phyloP scores from a whole-genome alignment of 2,113 vertebrate genomes.

The Pipa parva region DNA sequence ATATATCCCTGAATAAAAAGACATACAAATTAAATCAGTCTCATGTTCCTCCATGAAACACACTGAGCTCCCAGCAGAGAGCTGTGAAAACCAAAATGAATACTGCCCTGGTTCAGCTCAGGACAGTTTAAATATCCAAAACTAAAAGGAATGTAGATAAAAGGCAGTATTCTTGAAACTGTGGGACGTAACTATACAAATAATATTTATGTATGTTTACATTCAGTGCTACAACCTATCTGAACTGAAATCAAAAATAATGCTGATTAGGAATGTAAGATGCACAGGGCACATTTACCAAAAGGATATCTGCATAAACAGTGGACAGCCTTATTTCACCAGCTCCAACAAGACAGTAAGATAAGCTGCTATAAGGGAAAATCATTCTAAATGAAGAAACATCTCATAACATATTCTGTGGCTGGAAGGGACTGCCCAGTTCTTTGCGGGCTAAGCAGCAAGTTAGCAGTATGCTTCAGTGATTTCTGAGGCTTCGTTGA shows the following conservation, averaged over 20 bases:
- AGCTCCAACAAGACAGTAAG: background rate
- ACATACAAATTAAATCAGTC: too few species aligned
- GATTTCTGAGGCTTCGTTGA: background rate
- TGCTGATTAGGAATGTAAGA: background rate
- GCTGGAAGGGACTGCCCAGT: background rate
- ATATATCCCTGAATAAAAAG: too few species aligned
- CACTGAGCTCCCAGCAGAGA: too few species aligned
- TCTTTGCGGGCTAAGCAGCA: background rate
- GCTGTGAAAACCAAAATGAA: too few species aligned
- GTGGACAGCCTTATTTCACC: too few species aligned
- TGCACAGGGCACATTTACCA: background rate
- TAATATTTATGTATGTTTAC: too few species aligned
- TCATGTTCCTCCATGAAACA: too few species aligned
- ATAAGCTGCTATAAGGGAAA: background rate
- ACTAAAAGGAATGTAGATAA: background rate
- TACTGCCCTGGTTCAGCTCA: background rate
- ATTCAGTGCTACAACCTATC: too few species aligned
- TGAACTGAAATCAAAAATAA: background rate
- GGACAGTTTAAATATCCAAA: background rate
- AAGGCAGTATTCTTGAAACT: too few species aligned
- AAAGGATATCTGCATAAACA: background rate
- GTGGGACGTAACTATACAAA: too few species aligned
- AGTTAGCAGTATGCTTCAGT: background rate
- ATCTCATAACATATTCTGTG: too few species aligned
- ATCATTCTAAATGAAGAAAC: too few species aligned